A percentile compares a stretch with the other conserved stretches of the same genome.
These are phyloP conservation scores for Leptodactylus fallax DNA, from an alignment of 2,797 vertebrate genomes.

Conservation along the genomic window DNA sequence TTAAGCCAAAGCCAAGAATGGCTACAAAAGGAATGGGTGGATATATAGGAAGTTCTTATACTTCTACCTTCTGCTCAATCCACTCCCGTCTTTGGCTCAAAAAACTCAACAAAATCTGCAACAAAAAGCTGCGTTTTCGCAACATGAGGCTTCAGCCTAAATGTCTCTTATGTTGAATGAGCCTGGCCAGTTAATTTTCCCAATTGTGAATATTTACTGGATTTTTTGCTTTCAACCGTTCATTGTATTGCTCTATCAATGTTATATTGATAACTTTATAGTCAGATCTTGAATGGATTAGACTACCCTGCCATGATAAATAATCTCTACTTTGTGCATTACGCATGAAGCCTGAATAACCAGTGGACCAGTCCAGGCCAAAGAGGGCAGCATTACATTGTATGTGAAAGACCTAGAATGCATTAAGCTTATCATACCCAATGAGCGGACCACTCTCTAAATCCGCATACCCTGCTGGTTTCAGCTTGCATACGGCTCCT, in stretches of 20 bases:
- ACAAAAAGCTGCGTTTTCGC: too few relatives aligned
- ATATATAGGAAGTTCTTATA: too few relatives aligned
- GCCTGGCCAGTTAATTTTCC: not conserved
- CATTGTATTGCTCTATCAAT: not conserved
- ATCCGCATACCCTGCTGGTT: not conserved
- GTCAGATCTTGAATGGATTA: not conserved
- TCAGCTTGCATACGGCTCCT: not conserved
- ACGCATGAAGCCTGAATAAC: not conserved
- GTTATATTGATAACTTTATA: not conserved
- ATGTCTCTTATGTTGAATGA: too few relatives aligned
- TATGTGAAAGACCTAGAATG: not conserved
- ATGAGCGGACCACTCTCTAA: not conserved
- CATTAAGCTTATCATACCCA: not conserved
- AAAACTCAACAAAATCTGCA: too few relatives aligned
- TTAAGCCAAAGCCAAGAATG: too few relatives aligned
- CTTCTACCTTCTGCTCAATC: too few relatives aligned
- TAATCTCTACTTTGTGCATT: not conserved
- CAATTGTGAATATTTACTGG: not conserved
- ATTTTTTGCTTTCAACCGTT: not conserved
- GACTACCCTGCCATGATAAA: not conserved
- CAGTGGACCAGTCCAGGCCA: not conserved
- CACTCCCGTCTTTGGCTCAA: too few relatives aligned
- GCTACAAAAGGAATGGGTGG: too few relatives aligned
- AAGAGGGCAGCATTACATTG: constrained; percentile 17
- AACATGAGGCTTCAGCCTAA: too few relatives aligned